Base-by-base conservation (phyloP, 1,140 invertebrate genomes). In the Drosophila lacertosa region DNA sequence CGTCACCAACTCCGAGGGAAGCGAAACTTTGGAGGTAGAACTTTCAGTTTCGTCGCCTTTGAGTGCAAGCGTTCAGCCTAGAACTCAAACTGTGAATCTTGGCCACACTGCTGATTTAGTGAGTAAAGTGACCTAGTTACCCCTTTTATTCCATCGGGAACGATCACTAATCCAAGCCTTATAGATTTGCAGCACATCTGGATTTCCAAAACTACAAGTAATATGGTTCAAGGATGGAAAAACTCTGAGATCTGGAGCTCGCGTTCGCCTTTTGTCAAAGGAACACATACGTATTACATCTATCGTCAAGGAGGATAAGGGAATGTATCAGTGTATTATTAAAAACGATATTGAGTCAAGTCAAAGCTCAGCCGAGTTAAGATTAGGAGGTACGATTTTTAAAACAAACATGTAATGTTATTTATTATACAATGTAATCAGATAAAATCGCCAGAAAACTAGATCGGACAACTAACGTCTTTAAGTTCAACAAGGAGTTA, bases 321-420 rank as follows among this genome's bases (percentile, higher is more conserved):
- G 96, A 18, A 96, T 97, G 94, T 97, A 97, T 92, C 96, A 97
- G 90, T 97, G 96, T 86, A 93, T 96, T 69, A 94, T 95, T 1
- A 93, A 93, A 57, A 94, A 95, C 63, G 95, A 95, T 68, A 81
- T 94, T 47, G 94, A 95, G 67, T 94, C 94, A 48, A 94, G 94
- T 1, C 95, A 97, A 77, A 95, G 94, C 4, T 94, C 95, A 0
- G 94, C 95, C 2, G 95, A 96, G 84, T 89, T 97, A 6, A 91
- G 94, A 24, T 92, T 97, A 11, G 95, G 95, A 91, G 95, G 96
- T 96, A 91, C 92, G 60, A 13, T 35, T 42, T 35, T 13, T n/a
- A 9, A 16, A 47, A 35, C 10, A 5, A 13, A 35, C 13, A n/a
- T 1, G 5, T 13, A 3, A 4, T 13, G 3, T 4, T n/a, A 33